Evolutionary conservation across 2,797 vertebrate species (phyloP).

Genomic region (Danio tinwini): DNA sequence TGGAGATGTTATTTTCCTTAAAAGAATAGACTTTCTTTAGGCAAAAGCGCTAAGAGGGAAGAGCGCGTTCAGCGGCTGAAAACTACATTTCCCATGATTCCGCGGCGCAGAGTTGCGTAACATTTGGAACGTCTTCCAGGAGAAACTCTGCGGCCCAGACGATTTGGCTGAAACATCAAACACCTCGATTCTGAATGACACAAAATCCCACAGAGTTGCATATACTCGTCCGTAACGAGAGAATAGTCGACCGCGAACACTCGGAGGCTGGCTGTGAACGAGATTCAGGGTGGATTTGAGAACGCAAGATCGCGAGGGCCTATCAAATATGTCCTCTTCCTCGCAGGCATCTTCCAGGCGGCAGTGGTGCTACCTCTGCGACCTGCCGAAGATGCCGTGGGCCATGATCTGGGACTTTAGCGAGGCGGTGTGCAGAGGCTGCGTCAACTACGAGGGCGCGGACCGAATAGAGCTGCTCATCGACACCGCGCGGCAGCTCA

Average conservation of each 20-base stretch:
- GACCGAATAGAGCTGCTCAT: slow-evolving; percentile 90
- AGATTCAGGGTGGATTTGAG: slow-evolving; percentile 54
- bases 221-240: slow-evolving; percentile 42
- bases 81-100: slow-evolving; percentile 74
- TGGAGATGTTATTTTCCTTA: not conserved
- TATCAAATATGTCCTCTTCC: slow-evolving; percentile 75
- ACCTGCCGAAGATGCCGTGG: slow-evolving; percentile 92
- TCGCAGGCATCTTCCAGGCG: slow-evolving; percentile 84
- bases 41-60: not conserved
- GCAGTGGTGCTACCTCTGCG: slow-evolving; percentile 92
- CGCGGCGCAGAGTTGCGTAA: slow-evolving; percentile 73
- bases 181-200: slow-evolving; percentile 55
- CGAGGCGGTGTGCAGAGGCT: slow-evolving; percentile 90
- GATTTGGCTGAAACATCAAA: slow-evolving; percentile 77
- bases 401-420: slow-evolving; percentile 94
- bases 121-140: slow-evolving; percentile 67
- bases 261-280: slow-evolving; percentile 23
- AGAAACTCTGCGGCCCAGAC: slow-evolving; percentile 69
- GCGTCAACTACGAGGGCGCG: slow-evolving; percentile 91
- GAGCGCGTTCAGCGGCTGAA: not conserved
- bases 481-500: slow-evolving; percentile 86
- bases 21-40: not conserved
- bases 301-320: slow-evolving; percentile 59
- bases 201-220: slow-evolving; percentile 23
- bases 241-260: slow-evolving; percentile 1